Conservation (phyloP, 2,888 invertebrate species). For the Tetropium fuscum region DNA sequence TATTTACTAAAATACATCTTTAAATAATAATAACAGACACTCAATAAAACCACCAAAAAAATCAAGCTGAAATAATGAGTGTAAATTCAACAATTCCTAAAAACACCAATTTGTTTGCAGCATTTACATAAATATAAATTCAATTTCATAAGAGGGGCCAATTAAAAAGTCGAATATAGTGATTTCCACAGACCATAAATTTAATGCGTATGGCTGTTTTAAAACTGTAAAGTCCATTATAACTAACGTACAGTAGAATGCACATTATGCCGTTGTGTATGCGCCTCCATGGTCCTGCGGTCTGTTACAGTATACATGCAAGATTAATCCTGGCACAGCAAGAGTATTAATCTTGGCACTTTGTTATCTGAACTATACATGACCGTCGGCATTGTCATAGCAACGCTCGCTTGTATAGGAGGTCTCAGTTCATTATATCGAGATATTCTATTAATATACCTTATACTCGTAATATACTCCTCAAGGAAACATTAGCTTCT, state of each 20-base stretch:
- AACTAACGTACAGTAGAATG: slow-evolving; percentile 3
- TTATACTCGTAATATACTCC: slow-evolving; percentile 4
- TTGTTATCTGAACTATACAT: slow-evolving; percentile 27
- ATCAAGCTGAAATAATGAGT: too few relatives aligned
- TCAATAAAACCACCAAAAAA: too few relatives aligned
- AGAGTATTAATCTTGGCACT: slow-evolving; percentile 29
- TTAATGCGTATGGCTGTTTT: neutral
- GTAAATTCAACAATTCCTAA: too few relatives aligned
- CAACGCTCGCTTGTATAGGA: slow-evolving; percentile 10
- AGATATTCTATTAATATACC: slow-evolving; percentile 9
- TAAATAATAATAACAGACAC: too few relatives aligned
- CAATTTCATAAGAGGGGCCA: too few relatives aligned
- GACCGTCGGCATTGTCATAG: slow-evolving; percentile 22
- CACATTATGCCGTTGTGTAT: slow-evolving; percentile 3
- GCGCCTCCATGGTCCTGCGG: slow-evolving; percentile 24
- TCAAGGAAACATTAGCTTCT: neutral
- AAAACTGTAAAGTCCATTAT: slow-evolving; percentile 1
- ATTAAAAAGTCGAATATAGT: too few relatives aligned
- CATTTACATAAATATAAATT: too few relatives aligned
- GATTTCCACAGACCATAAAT: neutral
- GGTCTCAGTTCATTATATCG: neutral
- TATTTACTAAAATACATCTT: too few relatives aligned
- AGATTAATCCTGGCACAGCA: slow-evolving; percentile 25
- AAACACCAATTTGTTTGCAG: too few relatives aligned
- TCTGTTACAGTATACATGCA: slow-evolving; percentile 26